Percentiles rank a stretch among this genome's conserved stretches.
Conservation (phyloP, 2,113 vertebrate species). For the Tonatia bakeri region DNA sequence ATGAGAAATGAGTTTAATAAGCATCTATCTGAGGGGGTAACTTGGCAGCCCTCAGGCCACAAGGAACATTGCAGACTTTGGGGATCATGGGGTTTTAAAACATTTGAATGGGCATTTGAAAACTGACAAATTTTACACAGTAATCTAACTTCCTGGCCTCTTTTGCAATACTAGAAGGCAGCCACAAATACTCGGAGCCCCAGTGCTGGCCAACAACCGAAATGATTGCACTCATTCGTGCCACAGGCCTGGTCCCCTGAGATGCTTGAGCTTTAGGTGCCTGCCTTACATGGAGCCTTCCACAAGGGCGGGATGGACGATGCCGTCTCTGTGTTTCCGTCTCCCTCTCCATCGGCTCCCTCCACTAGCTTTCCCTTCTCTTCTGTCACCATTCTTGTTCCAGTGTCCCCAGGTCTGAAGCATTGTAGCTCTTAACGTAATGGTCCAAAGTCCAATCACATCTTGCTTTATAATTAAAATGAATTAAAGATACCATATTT, state of each 20-base stretch:
- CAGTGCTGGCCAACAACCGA: not conserved
- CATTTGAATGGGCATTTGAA: not conserved
- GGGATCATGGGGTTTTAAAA: fast-evolving
- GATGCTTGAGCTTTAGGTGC: not conserved
- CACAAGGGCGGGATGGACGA: not conserved
- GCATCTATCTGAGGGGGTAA: not conserved
- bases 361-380: not conserved
- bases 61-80: not conserved
- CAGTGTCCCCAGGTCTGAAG: not conserved
- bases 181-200: not conserved
- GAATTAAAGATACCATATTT: not conserved
- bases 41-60: not conserved
- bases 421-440: not conserved
- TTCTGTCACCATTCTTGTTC: not conserved
- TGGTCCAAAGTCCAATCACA: not conserved
- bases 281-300: not conserved
- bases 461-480: not conserved
- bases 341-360: not conserved
- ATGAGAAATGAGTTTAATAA: not conserved
- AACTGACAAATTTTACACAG: not conserved
- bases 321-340: not conserved
- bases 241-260: not conserved
- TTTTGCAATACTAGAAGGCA: not conserved
- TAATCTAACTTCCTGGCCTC: not conserved
- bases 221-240: not conserved